Conservation (phyloP, 2,113 vertebrate species). For the Cochlearius cochlearius region DNA sequence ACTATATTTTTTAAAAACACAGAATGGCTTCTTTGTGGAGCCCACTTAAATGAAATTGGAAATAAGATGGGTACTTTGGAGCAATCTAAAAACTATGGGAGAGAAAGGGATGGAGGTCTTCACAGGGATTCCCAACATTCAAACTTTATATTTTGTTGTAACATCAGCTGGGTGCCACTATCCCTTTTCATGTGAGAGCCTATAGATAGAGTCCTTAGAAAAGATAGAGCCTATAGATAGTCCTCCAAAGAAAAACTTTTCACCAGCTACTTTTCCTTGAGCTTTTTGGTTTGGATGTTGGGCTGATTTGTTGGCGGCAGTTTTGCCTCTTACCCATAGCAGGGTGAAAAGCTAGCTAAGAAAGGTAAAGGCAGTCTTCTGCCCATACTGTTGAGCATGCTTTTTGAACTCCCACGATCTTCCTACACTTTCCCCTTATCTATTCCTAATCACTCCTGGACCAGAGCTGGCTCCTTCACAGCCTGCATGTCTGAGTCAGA, state of each 20-base stretch:
- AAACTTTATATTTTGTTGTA: not conserved
- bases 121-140: not conserved
- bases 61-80: not conserved
- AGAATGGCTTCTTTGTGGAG: not conserved
- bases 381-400: not conserved
- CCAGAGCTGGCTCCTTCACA: not conserved
- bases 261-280: not conserved
- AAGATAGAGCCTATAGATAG: not conserved
- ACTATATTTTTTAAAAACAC: not conserved
- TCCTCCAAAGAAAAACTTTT: not conserved
- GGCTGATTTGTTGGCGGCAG: rapidly evolving
- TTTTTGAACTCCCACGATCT: not conserved
- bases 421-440: not conserved
- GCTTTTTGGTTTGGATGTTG: not conserved
- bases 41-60: not conserved
- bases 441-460: not conserved
- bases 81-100: not conserved
- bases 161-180: not conserved
- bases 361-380: not conserved
- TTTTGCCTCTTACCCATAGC: not conserved
- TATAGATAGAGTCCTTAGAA: not conserved
- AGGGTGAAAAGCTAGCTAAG: not conserved
- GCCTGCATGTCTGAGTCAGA: not conserved
- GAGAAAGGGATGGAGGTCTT: not conserved
- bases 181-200: not conserved